phyloP scores from a whole-genome alignment of 2,797 vertebrate species.

The Pangasius macronema region DNA sequence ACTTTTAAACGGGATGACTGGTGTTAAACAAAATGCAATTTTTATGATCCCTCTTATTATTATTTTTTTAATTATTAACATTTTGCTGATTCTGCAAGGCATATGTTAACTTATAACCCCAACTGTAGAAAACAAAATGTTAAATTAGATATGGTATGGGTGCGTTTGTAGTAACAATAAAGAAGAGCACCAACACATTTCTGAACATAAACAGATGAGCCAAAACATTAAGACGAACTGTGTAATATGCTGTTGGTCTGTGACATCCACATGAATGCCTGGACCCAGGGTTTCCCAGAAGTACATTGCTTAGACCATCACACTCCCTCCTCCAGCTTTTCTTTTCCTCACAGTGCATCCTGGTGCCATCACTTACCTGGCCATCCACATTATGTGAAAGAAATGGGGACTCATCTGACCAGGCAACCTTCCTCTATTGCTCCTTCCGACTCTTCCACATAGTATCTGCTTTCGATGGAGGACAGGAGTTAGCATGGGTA shows the following conservation, averaged over 20 bases:
- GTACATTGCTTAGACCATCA: neutral
- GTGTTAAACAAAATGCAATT: too few relatives aligned
- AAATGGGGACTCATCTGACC: neutral
- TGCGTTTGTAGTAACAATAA: neutral
- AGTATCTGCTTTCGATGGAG: neutral
- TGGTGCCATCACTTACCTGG: neutral
- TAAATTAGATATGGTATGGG: neutral
- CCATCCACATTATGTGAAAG: neutral
- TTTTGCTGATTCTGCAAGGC: too few relatives aligned
- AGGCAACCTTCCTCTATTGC: neutral
- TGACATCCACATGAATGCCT: neutral
- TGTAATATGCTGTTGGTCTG: neutral
- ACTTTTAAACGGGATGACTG: too few relatives aligned
- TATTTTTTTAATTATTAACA: too few relatives aligned
- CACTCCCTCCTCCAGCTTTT: neutral
- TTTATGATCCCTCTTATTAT: too few relatives aligned
- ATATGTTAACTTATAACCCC: too few relatives aligned
- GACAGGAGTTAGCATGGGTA: neutral
- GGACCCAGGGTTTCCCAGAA: too few relatives aligned
- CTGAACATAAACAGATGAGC: neutral
- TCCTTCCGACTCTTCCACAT: neutral
- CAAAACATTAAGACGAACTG: neutral
- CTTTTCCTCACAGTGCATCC: neutral
- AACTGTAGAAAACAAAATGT: neutral
- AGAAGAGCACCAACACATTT: neutral